phyloP scores from a whole-genome alignment of 1,140 invertebrate genomes.

The Mercenaria mercenaria region DNA sequence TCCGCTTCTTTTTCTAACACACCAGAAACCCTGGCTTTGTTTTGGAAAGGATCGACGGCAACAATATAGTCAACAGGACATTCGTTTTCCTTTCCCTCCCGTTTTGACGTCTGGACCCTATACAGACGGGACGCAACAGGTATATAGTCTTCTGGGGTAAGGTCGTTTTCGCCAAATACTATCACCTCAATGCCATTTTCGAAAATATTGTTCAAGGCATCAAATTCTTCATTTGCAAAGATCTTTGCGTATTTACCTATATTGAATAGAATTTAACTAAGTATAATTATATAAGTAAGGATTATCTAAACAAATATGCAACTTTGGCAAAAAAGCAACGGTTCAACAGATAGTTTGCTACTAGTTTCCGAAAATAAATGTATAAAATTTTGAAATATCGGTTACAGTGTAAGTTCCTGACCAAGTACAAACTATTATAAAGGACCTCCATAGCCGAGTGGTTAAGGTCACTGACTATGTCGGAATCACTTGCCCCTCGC shows the following conservation, averaged over 20 bases:
- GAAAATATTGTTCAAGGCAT: not conserved
- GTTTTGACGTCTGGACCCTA: not conserved
- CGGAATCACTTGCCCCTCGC: too few relatives aligned
- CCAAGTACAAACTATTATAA: too few relatives aligned
- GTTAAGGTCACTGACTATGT: too few relatives aligned
- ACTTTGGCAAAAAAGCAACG: too few relatives aligned
- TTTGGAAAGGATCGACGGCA: not conserved
- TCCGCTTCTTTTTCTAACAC: too few relatives aligned
- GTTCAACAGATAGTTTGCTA: too few relatives aligned
- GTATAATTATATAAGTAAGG: too few relatives aligned
- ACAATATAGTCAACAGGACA: not conserved
- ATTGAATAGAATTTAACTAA: not conserved
- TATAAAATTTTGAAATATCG: too few relatives aligned
- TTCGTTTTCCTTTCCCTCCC: not conserved
- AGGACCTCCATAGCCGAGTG: too few relatives aligned
- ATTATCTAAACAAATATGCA: too few relatives aligned
- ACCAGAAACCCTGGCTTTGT: not conserved
- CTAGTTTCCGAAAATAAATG: too few relatives aligned
- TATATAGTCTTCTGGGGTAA: not conserved
- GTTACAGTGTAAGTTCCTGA: too few relatives aligned
- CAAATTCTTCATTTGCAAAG: not conserved
- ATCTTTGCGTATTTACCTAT: not conserved
- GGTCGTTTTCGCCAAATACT: not conserved
- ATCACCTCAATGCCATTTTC: not conserved
- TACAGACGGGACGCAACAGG: not conserved